Evolutionary conservation across 2,113 vertebrate genomes (phyloP), one percentile per base, ranked within the genome.

Genomic region (Helogale parvula): DNA sequence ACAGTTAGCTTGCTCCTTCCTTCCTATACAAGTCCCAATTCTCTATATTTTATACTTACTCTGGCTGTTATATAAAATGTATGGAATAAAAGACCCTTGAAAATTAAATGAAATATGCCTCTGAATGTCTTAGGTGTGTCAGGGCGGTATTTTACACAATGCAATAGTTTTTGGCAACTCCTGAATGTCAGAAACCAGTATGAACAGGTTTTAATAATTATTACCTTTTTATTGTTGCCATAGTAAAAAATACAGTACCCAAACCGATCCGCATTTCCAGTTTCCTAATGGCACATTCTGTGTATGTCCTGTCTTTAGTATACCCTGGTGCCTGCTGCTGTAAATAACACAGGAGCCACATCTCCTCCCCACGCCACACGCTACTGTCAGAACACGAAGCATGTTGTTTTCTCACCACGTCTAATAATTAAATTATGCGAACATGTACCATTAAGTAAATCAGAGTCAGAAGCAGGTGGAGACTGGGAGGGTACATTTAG

Each of bases 191-290:
- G 72, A 96, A 71, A 93, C 93, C 5, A 0, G 71, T 88, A 72
- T 88, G 47, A 45, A 87, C 74, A 94, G 60, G 81, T 57, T 94
- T 96, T 89, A 72, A 76, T 88, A 81, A 95, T 92, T 72, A 88
- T 76, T 91, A 74, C 63, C 45, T 52, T 80, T 76, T 54, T 89
- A 71, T 66, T 89, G 90, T 74, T 96, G 81, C 45, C 68, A 92
- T 89, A 80, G 93, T 94, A 66, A 98, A 95, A 97, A 97, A 90
- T 41, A 93, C 25, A 80, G 45, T 66, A 38, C 3, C 85, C 92
- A 93, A 94, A 86, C 47, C 16, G 87, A 92, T 86, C n/a, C 69
- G 45, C 25, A 38, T 71, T 82, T 87, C 79, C 0, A 88, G 14
- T 83, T 83, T 89, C 92, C 31, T 82, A 87, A 38, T 33, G 79